Evolutionary conservation across 2,797 vertebrate species (phyloP).

Genomic region (Periophthalmus magnuspinnatus): DNA sequence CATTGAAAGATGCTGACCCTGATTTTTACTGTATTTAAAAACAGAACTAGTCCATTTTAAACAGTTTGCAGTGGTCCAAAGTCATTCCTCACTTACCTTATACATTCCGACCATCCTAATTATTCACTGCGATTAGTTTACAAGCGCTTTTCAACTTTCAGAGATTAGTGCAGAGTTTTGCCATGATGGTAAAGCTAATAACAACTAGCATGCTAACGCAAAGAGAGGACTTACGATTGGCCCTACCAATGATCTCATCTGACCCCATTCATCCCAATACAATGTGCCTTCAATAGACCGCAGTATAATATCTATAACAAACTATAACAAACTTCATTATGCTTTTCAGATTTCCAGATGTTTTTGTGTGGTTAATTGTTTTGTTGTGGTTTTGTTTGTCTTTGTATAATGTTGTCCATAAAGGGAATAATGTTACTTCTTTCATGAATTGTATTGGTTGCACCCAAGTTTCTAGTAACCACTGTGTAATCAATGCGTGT

Average conservation of each 20-base stretch:
- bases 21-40: no score
- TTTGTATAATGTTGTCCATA: slow-evolving; percentile 7
- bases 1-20: no score
- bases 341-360: slow-evolving; percentile 43
- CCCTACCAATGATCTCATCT: not conserved
- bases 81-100: no score
- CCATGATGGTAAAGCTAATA: no score
- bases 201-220: no score
- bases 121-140: no score
- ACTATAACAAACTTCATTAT: slow-evolving; percentile 34
- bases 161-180: no score
- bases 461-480: not conserved
- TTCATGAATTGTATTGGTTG: not conserved
- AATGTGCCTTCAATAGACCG: slow-evolving; percentile 7
- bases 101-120: no score
- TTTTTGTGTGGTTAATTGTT: slow-evolving; percentile 27
- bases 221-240: no score
- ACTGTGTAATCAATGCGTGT: not conserved
- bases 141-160: no score
- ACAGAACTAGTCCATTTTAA: no score
- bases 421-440: not conserved
- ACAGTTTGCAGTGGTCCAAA: no score
- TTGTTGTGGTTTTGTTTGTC: slow-evolving; percentile 26
- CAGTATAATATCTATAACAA: slow-evolving; percentile 20
- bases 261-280: slow-evolving; percentile 6